Evolutionary conservation across 1,140 invertebrate species (phyloP).

Genomic region (Dermatophagoides farinae): DNA sequence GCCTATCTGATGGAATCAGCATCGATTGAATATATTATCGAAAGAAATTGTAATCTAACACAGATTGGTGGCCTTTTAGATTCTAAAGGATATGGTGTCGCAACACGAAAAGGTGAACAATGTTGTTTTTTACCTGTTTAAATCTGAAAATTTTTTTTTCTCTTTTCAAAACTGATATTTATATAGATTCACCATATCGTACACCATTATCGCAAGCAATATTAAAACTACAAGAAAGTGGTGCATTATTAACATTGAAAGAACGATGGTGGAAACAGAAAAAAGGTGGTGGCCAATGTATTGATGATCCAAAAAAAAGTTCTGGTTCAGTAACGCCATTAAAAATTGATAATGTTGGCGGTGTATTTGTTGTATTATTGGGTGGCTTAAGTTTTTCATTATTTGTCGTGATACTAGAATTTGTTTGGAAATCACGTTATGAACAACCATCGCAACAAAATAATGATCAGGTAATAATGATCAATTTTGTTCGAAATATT

Average conservation of each 20-base stretch:
- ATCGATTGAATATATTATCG: slow-evolving; percentile 84
- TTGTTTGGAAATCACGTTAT: slow-evolving; percentile 18
- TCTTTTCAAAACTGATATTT: too few relatives aligned
- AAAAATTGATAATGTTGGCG: slow-evolving; percentile 26
- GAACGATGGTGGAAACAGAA: slow-evolving; percentile 25
- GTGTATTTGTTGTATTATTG: slow-evolving; percentile 33
- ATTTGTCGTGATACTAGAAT: slow-evolving; percentile 18
- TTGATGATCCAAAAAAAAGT: slow-evolving; percentile 17
- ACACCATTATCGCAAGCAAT: slow-evolving; percentile 25
- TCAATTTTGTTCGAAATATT: neutral
- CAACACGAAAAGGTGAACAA: slow-evolving; percentile 22
- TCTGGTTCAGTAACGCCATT: slow-evolving; percentile 17
- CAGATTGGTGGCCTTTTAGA: slow-evolving; percentile 88
- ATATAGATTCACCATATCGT: slow-evolving; percentile 2
- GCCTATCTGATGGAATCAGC: slow-evolving; percentile 64
- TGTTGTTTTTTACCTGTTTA: neutral
- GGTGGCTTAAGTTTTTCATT: slow-evolving; percentile 25
- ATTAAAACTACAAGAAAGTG: slow-evolving; percentile 28
- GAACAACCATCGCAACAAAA: too few relatives aligned
- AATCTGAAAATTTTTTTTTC: neutral
- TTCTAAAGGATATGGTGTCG: slow-evolving; percentile 43
- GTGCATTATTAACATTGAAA: slow-evolving; percentile 27
- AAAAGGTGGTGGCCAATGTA: slow-evolving; percentile 18
- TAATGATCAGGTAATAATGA: neutral
- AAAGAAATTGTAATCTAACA: slow-evolving; percentile 89